Evolutionary conservation across 2,797 vertebrate species (phyloP).

Genomic region (Coregonus ussuriensis): DNA sequence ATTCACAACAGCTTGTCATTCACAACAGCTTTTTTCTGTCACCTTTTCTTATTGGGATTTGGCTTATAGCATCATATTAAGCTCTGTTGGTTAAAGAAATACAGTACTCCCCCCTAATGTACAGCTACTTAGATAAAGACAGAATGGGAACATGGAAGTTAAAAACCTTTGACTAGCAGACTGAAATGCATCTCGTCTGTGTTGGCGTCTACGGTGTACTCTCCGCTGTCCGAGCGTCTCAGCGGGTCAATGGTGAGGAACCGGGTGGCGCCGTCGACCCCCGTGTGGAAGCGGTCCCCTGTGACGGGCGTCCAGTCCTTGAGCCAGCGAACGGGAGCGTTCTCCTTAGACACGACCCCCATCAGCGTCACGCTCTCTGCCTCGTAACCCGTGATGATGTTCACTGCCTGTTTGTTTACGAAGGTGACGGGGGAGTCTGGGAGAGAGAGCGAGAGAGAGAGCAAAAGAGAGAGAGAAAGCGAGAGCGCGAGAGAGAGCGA

Average conservation of each 20-base stretch:
- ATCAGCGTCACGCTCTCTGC: slow-evolving; percentile 79
- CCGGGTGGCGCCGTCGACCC: slow-evolving; percentile 71
- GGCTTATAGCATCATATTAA: no score
- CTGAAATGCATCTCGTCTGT: slow-evolving; percentile 83
- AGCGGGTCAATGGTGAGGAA: slow-evolving; percentile 80
- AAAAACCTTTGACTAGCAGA: slow-evolving; percentile 69
- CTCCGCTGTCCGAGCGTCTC: slow-evolving; percentile 79
- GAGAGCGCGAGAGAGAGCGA: neutral
- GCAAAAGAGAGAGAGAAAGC: neutral
- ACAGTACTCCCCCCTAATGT: neutral
- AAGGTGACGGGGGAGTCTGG: slow-evolving; percentile 73
- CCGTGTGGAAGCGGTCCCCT: slow-evolving; percentile 75
- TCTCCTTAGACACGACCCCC: slow-evolving; percentile 76
- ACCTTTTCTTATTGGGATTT: neutral
- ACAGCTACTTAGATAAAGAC: neutral
- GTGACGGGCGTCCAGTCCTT: slow-evolving; percentile 76
- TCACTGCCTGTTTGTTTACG: slow-evolving; percentile 78
- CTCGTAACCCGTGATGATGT: slow-evolving; percentile 73
- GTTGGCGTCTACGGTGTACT: slow-evolving; percentile 82
- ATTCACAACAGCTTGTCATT: neutral
- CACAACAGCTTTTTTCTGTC: neutral
- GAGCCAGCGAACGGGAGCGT: slow-evolving; percentile 78
- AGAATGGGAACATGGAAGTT: neutral
- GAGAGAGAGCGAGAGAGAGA: neutral
- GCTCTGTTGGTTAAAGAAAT: neutral